Evolutionary conservation across 2,797 vertebrate genomes (phyloP).

Genomic region (Premnoplex brunnescens): DNA sequence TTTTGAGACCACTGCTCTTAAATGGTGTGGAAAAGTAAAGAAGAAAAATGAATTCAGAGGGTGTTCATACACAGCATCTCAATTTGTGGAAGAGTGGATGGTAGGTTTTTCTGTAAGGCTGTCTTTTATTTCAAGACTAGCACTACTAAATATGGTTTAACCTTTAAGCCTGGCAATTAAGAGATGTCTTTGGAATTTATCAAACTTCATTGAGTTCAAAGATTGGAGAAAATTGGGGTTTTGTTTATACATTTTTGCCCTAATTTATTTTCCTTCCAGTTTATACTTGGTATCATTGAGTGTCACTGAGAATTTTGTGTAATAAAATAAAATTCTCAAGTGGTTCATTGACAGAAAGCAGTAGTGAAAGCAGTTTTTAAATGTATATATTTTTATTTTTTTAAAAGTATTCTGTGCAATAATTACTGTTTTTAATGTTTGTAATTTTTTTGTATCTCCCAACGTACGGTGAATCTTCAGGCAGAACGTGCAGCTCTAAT

Average conservation of each 20-base stretch:
- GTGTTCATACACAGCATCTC: neutral
- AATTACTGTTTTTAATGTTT: neutral
- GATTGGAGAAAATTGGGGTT: neutral
- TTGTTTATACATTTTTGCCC: neutral
- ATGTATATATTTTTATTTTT: neutral
- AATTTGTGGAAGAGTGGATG: neutral
- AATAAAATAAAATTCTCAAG: neutral
- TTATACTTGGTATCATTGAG: neutral
- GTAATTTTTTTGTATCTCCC: neutral
- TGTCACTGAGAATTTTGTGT: neutral
- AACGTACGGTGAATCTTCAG: conserved; percentile 71
- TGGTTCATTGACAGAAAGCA: neutral
- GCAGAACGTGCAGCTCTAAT: conserved; percentile 81
- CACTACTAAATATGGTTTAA: neutral
- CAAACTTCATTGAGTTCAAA: neutral
- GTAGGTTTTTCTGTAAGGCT: neutral
- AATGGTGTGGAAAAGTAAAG: neutral
- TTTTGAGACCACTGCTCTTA: neutral
- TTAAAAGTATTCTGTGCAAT: neutral
- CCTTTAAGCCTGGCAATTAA: neutral
- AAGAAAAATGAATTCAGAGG: neutral
- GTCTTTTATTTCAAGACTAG: neutral
- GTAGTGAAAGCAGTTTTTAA: neutral
- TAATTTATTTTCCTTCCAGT: neutral
- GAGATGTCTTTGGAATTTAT: neutral